Evolutionary conservation across 2,113 vertebrate genomes (phyloP).

Genomic region (Callipepla californica): DNA sequence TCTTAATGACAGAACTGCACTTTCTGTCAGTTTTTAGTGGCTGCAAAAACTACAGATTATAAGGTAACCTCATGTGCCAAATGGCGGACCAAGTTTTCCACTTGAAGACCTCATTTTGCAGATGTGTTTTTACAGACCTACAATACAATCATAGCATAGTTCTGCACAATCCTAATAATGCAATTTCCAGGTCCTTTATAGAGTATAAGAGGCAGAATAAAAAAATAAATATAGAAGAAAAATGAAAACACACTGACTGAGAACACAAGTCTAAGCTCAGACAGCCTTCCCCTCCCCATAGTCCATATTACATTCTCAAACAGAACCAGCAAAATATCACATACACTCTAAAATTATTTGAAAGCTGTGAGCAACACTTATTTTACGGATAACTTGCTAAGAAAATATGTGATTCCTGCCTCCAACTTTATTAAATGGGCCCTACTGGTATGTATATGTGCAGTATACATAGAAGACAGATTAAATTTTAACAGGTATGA

Average conservation of each 20-base stretch:
- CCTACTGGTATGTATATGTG: rapidly evolving
- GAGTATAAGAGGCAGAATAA: neutral
- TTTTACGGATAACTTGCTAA: neutral
- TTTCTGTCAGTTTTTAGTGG: neutral
- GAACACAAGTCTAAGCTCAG: neutral
- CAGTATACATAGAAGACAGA: neutral
- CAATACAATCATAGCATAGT: neutral
- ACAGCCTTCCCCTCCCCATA: neutral
- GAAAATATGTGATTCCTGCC: neutral
- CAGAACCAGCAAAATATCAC: neutral
- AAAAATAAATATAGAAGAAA: neutral
- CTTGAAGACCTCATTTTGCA: neutral
- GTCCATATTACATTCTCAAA: neutral
- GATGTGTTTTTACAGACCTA: neutral
- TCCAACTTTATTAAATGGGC: neutral
- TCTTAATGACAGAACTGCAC: neutral
- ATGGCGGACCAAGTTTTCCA: neutral
- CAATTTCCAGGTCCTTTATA: neutral
- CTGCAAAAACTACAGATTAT: neutral
- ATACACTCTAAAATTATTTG: neutral
- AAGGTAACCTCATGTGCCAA: neutral
- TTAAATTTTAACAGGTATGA: neutral
- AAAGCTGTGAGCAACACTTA: neutral
- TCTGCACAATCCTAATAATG: neutral
- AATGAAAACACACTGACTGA: neutral